Conservation (phyloP, 2,113 vertebrate species). For the Plecotus auritus region DNA sequence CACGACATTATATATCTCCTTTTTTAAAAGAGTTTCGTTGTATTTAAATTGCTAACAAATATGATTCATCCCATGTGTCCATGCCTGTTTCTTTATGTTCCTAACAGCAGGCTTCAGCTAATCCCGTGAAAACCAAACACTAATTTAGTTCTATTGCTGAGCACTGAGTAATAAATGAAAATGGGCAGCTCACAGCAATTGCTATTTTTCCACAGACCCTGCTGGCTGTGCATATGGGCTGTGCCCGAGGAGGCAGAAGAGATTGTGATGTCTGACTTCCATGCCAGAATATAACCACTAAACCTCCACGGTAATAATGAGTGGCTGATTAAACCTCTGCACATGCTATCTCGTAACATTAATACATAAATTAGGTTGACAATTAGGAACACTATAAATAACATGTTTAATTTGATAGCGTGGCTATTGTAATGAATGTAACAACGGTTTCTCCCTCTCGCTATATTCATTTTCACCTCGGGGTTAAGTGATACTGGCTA, state of each 20-base stretch:
- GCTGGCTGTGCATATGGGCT: background rate
- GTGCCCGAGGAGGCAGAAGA: background rate
- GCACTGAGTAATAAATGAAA: background rate
- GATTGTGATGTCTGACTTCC: background rate
- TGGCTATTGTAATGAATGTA: slow-evolving; percentile 50
- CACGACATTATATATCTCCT: background rate
- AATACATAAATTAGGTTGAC: slow-evolving; percentile 53
- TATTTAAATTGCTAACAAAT: background rate
- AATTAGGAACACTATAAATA: slow-evolving; percentile 66
- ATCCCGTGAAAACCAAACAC: background rate
- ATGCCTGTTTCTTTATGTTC: background rate
- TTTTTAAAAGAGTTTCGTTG: background rate
- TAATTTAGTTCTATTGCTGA: background rate
- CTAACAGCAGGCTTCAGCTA: background rate
- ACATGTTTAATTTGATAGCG: slow-evolving; percentile 56
- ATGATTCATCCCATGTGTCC: background rate
- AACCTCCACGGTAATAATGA: background rate
- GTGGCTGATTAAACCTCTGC: slow-evolving; percentile 54
- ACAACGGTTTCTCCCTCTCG: slow-evolving; percentile 45
- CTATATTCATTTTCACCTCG: slow-evolving; percentile 60
- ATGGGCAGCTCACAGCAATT: background rate
- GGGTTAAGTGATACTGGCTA: slow-evolving; percentile 58
- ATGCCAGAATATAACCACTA: background rate
- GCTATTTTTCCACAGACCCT: background rate
- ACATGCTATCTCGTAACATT: slow-evolving; percentile 41